Conservation (phyloP, 2,888 invertebrate species). For the Lamellibrachia columna region DNA sequence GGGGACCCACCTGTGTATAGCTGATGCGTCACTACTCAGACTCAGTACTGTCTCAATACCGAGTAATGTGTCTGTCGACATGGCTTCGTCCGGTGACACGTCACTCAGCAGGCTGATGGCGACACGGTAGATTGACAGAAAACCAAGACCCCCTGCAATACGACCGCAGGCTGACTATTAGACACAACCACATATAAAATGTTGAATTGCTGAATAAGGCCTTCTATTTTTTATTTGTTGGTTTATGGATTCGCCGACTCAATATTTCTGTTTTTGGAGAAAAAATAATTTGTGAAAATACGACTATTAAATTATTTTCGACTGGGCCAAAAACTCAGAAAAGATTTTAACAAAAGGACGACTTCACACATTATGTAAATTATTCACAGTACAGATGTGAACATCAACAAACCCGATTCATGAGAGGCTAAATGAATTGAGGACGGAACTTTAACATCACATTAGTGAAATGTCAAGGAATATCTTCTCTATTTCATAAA, state of each 20-base stretch:
- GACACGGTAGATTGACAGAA: conserved; percentile 33
- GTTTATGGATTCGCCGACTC: no score
- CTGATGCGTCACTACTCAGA: neutral
- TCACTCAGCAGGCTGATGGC: neutral
- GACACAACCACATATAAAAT: neutral
- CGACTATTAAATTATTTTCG: no score
- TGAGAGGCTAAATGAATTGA: neutral
- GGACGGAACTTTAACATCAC: neutral
- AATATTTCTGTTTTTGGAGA: no score
- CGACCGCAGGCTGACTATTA: neutral
- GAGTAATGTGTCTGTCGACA: neutral
- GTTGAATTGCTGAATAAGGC: no score
- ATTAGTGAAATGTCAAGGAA: neutral
- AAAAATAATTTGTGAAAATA: no score
- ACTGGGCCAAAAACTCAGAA: no score
- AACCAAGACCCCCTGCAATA: conserved; percentile 44
- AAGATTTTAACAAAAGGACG: no score
- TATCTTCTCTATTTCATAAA: neutral
- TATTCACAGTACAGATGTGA: no score
- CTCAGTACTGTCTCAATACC: neutral
- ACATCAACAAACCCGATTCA: neutral
- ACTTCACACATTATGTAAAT: no score
- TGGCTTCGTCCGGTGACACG: neutral
- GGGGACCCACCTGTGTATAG: neutral
- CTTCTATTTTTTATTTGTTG: no score